Conservation (phyloP, 2,797 vertebrate species). For the Falco concolor region DNA sequence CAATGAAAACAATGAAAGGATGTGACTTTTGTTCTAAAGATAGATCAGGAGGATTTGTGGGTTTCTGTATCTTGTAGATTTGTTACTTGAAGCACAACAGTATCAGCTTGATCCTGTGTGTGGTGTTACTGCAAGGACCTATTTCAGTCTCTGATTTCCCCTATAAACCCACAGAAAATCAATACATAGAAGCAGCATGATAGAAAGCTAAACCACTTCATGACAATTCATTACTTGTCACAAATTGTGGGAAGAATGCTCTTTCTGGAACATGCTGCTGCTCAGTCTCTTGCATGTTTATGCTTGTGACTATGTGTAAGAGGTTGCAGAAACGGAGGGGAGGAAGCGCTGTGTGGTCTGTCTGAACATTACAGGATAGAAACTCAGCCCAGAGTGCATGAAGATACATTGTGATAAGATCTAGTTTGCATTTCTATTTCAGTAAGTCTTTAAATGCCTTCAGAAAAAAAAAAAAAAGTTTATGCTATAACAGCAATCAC, state of each 20-base stretch:
- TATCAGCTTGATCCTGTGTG: background rate
- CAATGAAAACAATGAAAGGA: conserved; percentile 63
- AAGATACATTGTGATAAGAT: background rate
- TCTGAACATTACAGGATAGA: background rate
- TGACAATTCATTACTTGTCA: background rate
- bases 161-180: background rate
- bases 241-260: background rate
- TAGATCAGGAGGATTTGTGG: conserved; percentile 26
- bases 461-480: background rate
- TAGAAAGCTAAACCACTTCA: background rate
- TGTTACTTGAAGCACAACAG: background rate
- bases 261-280: background rate
- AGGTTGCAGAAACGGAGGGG: background rate
- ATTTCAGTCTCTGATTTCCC: background rate
- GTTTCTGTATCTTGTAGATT: conserved; percentile 13
- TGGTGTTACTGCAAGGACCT: background rate
- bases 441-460: background rate
- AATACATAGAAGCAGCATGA: background rate
- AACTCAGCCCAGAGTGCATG: background rate
- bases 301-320: background rate
- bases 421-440: background rate
- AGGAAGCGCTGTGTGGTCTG: conserved; percentile 17
- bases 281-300: background rate
- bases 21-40: conserved; percentile 62
- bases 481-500: background rate